Evolutionary conservation across 2,113 vertebrate genomes (phyloP), one percentile per base, ranked within the genome.

Genomic region (Rhinoptilus africanus): DNA sequence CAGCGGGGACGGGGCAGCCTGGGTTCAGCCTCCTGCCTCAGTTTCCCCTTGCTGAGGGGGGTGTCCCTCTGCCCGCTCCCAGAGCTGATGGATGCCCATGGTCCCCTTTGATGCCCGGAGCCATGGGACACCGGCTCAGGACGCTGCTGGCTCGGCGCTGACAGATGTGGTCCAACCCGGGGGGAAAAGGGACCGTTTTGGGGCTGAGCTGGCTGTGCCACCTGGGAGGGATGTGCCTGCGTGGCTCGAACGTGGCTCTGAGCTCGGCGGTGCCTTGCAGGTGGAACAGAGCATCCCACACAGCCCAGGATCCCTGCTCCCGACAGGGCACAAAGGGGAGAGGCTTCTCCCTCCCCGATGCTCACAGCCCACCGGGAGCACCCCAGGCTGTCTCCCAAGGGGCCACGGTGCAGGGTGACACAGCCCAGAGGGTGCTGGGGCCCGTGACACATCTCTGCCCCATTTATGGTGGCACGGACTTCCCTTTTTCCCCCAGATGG

Each of bases 301-400:
- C 3, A 4, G 6, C 22, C 57, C 35, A 1, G 0, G 24, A 8
- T 76, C 37, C n/a, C 32, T 45, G 47, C 15, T 78, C 62, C 72
- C 41, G 39, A 9, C 2, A 1, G 24, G 12, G n/a, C 13, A 8
- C 0, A 1, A 47, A 28, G 22, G 6, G 41, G 5, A 6, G 56
- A 71, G 3, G 19, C 4, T 79, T 35, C 3, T 8, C 64, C 51
- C 34, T 45, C 45, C 15, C 9, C 0, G 2, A 7, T 12, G 32
- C 27, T 79, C 9, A 4, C 56, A 85, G 74, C 63, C 78, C 43
- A 28, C 68, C 68, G 16, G 47, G 32, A 63, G 4, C 34, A 47
- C 18, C 66, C 69, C 47, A 47, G 24, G 2, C 11, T 8, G 56
- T 17, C 12, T 74, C 62, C 56, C 20, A 2, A 0, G 0, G 2